A percentile compares a stretch with the other conserved stretches of the same genome.
phyloP scores from a whole-genome alignment of 2,797 vertebrate species.

The Iguana delicatissima region DNA sequence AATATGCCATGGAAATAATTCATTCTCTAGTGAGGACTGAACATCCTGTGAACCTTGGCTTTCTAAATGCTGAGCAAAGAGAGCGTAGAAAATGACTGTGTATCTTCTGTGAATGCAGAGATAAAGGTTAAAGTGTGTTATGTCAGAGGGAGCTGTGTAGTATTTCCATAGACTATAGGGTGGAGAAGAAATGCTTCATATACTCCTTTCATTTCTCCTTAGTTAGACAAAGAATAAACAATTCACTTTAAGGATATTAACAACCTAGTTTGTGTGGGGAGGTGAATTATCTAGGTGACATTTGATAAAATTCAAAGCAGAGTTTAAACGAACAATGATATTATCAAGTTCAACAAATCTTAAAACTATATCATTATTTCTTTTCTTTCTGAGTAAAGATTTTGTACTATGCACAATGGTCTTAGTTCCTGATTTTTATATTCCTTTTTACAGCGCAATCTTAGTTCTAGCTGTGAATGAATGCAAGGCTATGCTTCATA shows the following conservation, averaged over 20 bases:
- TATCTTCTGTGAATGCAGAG: neutral
- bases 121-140: neutral
- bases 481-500: no score
- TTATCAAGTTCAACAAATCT: neutral
- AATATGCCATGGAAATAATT: neutral
- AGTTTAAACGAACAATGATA: neutral
- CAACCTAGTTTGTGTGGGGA: neutral
- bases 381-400: neutral
- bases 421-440: accelerated
- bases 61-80: no score
- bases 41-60: neutral
- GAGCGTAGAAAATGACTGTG: neutral
- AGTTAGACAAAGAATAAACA: neutral
- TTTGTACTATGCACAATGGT: neutral
- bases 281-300: neutral
- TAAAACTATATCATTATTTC: neutral
- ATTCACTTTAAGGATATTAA: neutral
- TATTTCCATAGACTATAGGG: neutral
- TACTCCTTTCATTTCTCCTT: neutral
- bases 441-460: neutral
- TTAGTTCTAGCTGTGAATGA: neutral
- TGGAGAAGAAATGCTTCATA: neutral
- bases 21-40: neutral
- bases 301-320: neutral
- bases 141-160: no score